A percentile compares a stretch with the other conserved stretches of the same genome.
phyloP scores from a whole-genome alignment of 2,113 vertebrate genomes.

The Ictidomys tridecemlineatus region DNA sequence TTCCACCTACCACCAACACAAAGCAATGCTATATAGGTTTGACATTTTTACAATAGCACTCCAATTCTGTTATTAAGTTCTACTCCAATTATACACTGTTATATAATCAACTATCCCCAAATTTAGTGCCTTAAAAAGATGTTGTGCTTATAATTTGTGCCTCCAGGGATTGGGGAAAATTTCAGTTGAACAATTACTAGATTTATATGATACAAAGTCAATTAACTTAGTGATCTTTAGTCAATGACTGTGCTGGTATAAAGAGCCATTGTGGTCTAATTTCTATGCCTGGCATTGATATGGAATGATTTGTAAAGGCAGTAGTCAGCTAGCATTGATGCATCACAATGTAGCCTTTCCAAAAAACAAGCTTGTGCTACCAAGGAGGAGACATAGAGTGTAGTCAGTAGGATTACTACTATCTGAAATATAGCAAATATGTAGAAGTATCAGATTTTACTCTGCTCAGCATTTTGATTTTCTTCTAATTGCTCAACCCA shows the following conservation, averaged over 20 bases:
- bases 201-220: background rate
- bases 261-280: background rate
- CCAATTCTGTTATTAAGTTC: background rate
- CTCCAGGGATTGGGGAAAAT: background rate
- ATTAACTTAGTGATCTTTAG: background rate
- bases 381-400: rapidly evolving
- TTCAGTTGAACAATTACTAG: background rate
- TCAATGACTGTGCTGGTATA: background rate
- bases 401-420: background rate
- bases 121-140: background rate
- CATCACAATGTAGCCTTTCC: background rate
- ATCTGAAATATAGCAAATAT: background rate
- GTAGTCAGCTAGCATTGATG: background rate
- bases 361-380: background rate
- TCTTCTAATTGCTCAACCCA: background rate
- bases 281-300: background rate
- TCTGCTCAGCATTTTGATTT: background rate
- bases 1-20: background rate
- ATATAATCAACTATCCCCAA: background rate
- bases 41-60: background rate
- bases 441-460: background rate
- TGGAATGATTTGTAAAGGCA: background rate
- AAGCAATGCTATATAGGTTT: background rate
- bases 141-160: background rate
- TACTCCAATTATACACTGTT: background rate